Base-by-base conservation (phyloP, 2,797 vertebrate genomes). In the Delichon dasypus region DNA sequence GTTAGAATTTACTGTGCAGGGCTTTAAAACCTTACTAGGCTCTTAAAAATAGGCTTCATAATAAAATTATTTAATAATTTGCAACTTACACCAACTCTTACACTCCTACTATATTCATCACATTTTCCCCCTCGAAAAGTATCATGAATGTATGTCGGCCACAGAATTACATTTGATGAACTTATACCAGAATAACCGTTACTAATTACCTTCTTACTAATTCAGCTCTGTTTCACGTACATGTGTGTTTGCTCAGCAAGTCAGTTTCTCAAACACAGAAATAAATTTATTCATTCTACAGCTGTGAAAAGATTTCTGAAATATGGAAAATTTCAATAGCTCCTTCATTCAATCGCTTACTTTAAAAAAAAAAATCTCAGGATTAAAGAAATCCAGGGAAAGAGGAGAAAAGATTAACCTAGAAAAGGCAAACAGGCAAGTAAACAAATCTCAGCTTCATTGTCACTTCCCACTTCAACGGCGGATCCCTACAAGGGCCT, bases 351-450 rank as follows among this genome's bases (percentile, higher is more conserved):
- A 61, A 34, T 67, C 64, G 11, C 30, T 88, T 65, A 25, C 48
- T 62, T n/a, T n/a, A 62, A 0, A 18, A 42, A 50, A 45, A 51
- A 11, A 21, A 2, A 13, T 4, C 14, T 76, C 45, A 55, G 32
- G 70, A 89, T 94, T 94, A 94, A 67, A 79, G 62, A 83, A 96
- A 93, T 71, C 34, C 32, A 47, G 29, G 29, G 48, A 50, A 88
- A 89, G 25, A 93, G 19, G 25, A 93, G 19, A 72, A 40, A 86
- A 84, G 27, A 85, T 90, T 84, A 76, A 72, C 70, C 60, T 88
- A 76, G 66, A 84, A 93, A 93, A 95, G 58, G n/a, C 57, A 44
- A 87, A 71, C 4, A 38, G 36, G 14, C 51, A 61, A 85, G 34
- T 54, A 64, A 75, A 58, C 68, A 77, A 89, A 77, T 61, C 85